Base-by-base conservation (phyloP, 23 tunicate species). In the Phallusia fumigata region DNA sequence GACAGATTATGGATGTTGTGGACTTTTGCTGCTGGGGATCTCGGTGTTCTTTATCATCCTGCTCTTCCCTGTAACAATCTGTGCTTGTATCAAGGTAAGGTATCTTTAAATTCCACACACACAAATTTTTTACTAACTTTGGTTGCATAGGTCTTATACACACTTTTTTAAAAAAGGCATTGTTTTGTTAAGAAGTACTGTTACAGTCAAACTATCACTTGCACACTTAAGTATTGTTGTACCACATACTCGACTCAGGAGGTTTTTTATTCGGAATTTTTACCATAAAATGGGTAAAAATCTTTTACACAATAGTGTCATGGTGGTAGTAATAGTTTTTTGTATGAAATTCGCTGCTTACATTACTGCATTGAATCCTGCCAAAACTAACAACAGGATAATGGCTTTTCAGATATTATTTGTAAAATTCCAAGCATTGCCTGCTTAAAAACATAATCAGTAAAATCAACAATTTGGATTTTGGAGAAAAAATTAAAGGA, bases 1-100 rank as follows among this genome's bases (percentile, higher is more conserved):
- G n/a, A 76, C 90, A 28, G 86, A 81, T 18, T 92, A 92, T 76
- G 97, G 97, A 52, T 87, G 86, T 78, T 92, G 97, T 80, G 97
- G 97, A 21, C 73, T 78, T 32, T 32, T 79, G 33, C 88, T 92
- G 64, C 80, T 92, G 10, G 84, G 53, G 11, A 35, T 92, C 32
- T 92, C 97, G 0, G 6, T 79, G 31, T 80, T 92, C 72, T 73
- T 92, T 53, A 92, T 92, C 32, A 18, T 87, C 52, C 75, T 92
- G 16, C 74, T 85, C 30, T 87, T 87, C 74, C 97, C 97, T 2
- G 80, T 92, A 53, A 88, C 97, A 0, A 92, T 92, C 51, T 92
- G 97, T 73, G 28, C 84, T 30, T 92, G 97, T 80, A 90, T 92
- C 24, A 92, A 92, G 86, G 97, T 92, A 80, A 40, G 10, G 10